A percentile compares a stretch with the other conserved stretches of the same genome.
Evolutionary conservation across 2,888 invertebrate genomes (phyloP).

Genomic region (Aricia artaxerxes): DNA sequence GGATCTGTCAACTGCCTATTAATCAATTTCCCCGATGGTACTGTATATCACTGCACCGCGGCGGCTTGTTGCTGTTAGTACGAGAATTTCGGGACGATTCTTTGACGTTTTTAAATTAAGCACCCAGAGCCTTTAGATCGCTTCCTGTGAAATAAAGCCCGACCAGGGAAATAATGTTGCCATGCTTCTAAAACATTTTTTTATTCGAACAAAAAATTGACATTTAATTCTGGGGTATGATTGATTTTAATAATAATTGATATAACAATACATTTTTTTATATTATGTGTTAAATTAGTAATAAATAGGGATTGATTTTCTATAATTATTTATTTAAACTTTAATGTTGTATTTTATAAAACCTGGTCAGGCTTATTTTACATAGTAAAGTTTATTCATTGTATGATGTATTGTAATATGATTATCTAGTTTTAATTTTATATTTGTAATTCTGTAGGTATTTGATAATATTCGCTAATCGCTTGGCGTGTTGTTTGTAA

Average conservation of each 20-base stretch:
- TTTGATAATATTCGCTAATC: slow-evolving; percentile 30
- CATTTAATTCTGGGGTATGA: neutral
- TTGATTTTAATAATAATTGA: neutral
- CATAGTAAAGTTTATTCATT: slow-evolving; percentile 30
- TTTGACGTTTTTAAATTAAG: slow-evolving; percentile 72
- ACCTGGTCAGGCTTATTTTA: slow-evolving; percentile 41
- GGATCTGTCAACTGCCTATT: too few relatives aligned
- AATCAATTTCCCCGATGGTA: too few relatives aligned
- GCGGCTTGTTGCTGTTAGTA: slow-evolving; percentile 40
- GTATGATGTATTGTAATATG: slow-evolving; percentile 27
- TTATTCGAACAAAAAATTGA: neutral
- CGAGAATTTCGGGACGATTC: slow-evolving; percentile 61
- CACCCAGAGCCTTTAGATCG: slow-evolving; percentile 57
- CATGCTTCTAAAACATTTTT: neutral
- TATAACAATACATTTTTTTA: too few relatives aligned
- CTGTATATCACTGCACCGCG: too few relatives aligned
- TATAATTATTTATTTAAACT: too few relatives aligned
- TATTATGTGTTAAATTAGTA: too few relatives aligned
- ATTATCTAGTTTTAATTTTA: slow-evolving; percentile 33
- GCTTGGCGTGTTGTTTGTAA: slow-evolving; percentile 32
- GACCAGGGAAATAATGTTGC: neutral
- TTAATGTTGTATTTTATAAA: too few relatives aligned
- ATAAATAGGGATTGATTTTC: too few relatives aligned
- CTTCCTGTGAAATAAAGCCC: neutral
- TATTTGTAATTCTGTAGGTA: slow-evolving; percentile 33